Evolutionary conservation across 1,140 invertebrate species (phyloP), one percentile per base, ranked within the genome.

Genomic region (Zaprionus ornatus): DNA sequence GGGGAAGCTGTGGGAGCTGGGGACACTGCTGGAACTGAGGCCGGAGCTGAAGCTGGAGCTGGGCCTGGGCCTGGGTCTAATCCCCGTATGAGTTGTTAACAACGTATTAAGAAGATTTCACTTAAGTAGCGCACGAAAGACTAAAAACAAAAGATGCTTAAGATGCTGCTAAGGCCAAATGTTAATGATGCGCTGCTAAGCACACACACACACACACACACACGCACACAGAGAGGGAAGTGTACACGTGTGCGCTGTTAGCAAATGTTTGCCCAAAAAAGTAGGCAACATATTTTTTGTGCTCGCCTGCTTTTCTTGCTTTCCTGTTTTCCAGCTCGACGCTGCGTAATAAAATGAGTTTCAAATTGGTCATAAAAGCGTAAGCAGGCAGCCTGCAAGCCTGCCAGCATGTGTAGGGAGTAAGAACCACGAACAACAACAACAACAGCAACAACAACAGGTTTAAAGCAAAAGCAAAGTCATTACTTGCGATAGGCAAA

Each of bases 21-120:
- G n/a, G n/a, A n/a, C n/a, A n/a, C n/a, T n/a, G n/a, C n/a, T n/a
- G n/a, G n/a, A n/a, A n/a, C n/a, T n/a, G n/a, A n/a, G n/a, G n/a
- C n/a, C n/a, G 25, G 7, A 27, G 6, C 27, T 27, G 29, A 9
- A 32, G 9, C 29, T 32, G 29, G 29, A 32, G 12, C 15, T 40
- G 37, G 15, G 37, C 7, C 37, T n/a, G 4, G 35, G 42, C 37
- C 65, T n/a, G 4, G 35, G 42, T 27, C 65, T 63, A 72, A 80
- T 56, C 48, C 77, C 73, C 83, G 65, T 60, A 87, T 77, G 83
- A 86, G 83, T 86, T 86, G 83, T 87, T 87, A 86, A 86, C 83
- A 86, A 69, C 72, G 65, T 87, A 86, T 87, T 86, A 87, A 74
- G 83, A 66, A 80, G 80, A 87, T 87, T 86, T 83, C 77, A 86